Conservation (phyloP, 2,888 invertebrate species). For the Meloe dianella region DNA sequence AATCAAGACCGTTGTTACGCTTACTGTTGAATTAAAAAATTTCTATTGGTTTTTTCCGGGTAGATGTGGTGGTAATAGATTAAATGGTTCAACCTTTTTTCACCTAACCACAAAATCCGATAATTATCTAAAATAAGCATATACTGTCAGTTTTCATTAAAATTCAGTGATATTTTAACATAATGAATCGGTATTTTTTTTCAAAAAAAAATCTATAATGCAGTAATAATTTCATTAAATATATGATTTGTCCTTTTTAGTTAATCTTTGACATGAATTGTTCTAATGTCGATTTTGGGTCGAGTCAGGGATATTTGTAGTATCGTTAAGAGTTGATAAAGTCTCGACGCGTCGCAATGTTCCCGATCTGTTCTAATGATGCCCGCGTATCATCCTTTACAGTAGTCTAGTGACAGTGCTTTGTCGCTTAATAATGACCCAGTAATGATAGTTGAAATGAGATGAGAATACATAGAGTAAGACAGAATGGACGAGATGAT, state of each 20-base stretch:
- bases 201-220: no score
- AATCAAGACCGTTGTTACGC: slow-evolving; percentile 8
- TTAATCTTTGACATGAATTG: slow-evolving; percentile 2
- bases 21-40: slow-evolving; percentile 11
- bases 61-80: background rate
- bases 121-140: background rate
- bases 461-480: slow-evolving; percentile 19
- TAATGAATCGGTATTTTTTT: no score
- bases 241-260: background rate
- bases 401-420: slow-evolving; percentile 46
- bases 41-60: background rate
- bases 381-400: slow-evolving; percentile 45
- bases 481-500: slow-evolving; percentile 37
- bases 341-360: slow-evolving; percentile 15
- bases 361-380: slow-evolving; percentile 38
- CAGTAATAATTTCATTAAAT: background rate
- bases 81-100: background rate
- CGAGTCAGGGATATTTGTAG: slow-evolving; percentile 9
- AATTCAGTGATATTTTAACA: background rate
- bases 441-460: slow-evolving; percentile 43
- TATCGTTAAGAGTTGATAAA: slow-evolving; percentile 6
- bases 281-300: background rate
- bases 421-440: slow-evolving; percentile 49
- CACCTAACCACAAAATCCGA: background rate
- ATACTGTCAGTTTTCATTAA: background rate